These are phyloP conservation scores for Harmothoe impar DNA, from an alignment of 2,888 invertebrate genomes.

Conservation along the genomic window DNA sequence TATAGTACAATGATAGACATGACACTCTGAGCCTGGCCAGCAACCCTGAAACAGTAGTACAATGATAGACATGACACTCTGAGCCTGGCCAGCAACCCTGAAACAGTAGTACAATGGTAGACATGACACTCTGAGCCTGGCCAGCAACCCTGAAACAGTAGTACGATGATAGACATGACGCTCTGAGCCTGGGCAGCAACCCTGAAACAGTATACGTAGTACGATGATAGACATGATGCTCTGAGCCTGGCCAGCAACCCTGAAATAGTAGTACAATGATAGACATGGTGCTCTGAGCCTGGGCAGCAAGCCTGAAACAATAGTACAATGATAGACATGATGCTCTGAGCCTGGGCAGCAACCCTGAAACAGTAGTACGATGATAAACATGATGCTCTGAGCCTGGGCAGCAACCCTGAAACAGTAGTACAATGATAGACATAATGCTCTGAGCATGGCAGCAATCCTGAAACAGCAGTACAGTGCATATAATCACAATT, in stretches of 20 bases:
- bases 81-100: too few relatives aligned
- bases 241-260: neutral
- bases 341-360: too few relatives aligned
- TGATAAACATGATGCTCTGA: neutral
- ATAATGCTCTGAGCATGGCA: neutral
- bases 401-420: too few relatives aligned
- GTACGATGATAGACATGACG: slow-evolving; percentile 90
- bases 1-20: neutral
- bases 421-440: neutral
- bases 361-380: too few relatives aligned
- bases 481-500: too few relatives aligned
- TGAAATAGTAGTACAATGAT: neutral
- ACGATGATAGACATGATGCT: slow-evolving; percentile 90
- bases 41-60: too few relatives aligned
- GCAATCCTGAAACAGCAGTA: too few relatives aligned
- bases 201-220: neutral
- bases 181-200: neutral
- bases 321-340: neutral
- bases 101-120: slow-evolving; percentile 86
- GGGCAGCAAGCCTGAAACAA: too few relatives aligned
- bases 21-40: too few relatives aligned
- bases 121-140: slow-evolving; percentile 86
- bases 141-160: neutral
- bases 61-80: too few relatives aligned
- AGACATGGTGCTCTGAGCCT: neutral